Conservation (phyloP, 2,888 invertebrate species). For the Trimorus sp. region DNA sequence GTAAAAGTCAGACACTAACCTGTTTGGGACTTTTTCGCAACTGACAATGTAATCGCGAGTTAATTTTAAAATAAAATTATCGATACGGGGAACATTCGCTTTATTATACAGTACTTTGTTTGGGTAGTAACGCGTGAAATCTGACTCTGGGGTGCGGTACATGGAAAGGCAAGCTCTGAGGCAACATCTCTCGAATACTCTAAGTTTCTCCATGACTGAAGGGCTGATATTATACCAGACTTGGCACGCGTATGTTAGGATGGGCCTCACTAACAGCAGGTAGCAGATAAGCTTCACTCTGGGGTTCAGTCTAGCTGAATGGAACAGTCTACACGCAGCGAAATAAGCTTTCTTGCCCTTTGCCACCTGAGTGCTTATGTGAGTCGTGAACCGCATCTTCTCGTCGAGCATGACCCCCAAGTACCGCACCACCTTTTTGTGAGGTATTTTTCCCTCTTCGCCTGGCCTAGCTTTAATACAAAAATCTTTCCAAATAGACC, state of each 20-base stretch:
- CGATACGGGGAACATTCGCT: conserved; percentile 47
- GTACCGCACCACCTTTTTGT: conserved; percentile 19
- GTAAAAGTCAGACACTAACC: conserved; percentile 2
- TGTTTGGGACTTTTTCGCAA: not conserved
- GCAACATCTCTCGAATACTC: conserved; percentile 42
- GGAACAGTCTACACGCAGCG: conserved; percentile 25
- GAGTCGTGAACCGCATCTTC: conserved; percentile 39
- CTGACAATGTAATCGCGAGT: conserved; percentile 33
- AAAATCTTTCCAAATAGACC: conserved; percentile 35
- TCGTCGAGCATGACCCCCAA: conserved; percentile 36
- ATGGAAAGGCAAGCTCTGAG: conserved; percentile 27
- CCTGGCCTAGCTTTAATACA: conserved; percentile 1
- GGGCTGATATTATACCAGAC: conserved; percentile 31
- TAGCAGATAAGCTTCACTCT: conserved; percentile 59
- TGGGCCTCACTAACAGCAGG: conserved; percentile 9
- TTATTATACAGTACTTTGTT: conserved; percentile 41
- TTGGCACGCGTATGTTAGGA: conserved; percentile 13
- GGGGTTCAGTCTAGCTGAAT: not conserved
- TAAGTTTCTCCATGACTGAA: conserved; percentile 48
- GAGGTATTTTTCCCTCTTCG: conserved; percentile 8
- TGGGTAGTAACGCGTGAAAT: conserved; percentile 14
- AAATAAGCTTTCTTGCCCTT: conserved; percentile 45
- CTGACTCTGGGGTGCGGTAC: conserved; percentile 17
- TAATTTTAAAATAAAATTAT: conserved; percentile 49
- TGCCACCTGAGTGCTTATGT: conserved; percentile 31